Percentiles rank a stretch among this genome's conserved stretches.
phyloP scores from a whole-genome alignment of 2,888 invertebrate genomes.

The Agrypnus murinus region DNA sequence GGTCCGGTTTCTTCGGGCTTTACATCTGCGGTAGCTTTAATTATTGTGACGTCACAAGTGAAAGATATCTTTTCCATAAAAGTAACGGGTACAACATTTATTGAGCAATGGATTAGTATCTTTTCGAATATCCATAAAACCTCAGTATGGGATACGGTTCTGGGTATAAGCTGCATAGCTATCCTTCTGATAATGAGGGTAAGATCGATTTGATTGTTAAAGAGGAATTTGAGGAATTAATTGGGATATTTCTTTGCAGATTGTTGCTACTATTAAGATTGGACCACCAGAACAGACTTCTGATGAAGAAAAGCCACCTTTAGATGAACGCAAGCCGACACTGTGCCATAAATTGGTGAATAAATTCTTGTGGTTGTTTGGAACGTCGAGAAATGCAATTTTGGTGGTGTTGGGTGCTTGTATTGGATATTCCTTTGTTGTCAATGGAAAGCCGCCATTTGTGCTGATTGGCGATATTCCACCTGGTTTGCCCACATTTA shows the following conservation, averaged over 20 bases:
- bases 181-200: slow-evolving; percentile 86
- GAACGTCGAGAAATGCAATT: slow-evolving; percentile 89
- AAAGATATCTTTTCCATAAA: slow-evolving; percentile 86
- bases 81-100: slow-evolving; percentile 83
- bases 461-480: slow-evolving; percentile 84
- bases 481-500: slow-evolving; percentile 81
- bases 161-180: slow-evolving; percentile 84
- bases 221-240: too few species aligned
- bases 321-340: slow-evolving; percentile 50
- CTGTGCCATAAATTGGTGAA: slow-evolving; percentile 71
- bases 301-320: slow-evolving; percentile 58
- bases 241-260: too few species aligned
- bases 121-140: slow-evolving; percentile 79
- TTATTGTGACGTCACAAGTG: slow-evolving; percentile 92
- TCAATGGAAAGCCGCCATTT: slow-evolving; percentile 76
- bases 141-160: slow-evolving; percentile 81
- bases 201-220: too few species aligned
- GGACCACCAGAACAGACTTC: slow-evolving; percentile 72
- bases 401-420: slow-evolving; percentile 84
- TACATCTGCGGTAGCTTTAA: slow-evolving; percentile 91
- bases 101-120: slow-evolving; percentile 85
- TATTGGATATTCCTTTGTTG: slow-evolving; percentile 79
- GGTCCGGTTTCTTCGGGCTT: slow-evolving; percentile 93
- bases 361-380: slow-evolving; percentile 83
- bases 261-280: slow-evolving; percentile 78